Evolutionary conservation across 2,888 invertebrate species (phyloP).

Genomic region (Lasioglossum pauxillum): DNA sequence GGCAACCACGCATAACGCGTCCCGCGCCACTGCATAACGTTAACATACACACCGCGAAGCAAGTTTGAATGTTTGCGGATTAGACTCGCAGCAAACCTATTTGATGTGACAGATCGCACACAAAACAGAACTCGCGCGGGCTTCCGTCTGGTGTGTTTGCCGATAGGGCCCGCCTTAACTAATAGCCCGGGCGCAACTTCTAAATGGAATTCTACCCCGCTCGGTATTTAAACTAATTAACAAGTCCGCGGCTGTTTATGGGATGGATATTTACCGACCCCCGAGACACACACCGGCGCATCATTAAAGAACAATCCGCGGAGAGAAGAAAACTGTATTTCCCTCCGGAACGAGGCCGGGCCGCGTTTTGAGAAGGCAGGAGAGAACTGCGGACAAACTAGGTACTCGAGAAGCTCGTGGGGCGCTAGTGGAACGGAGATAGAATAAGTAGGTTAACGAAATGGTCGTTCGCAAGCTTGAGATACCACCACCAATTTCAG

Average conservation of each 20-base stretch:
- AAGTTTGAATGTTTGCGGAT: background rate
- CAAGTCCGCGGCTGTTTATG: conserved; percentile 31
- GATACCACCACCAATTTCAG: conserved; percentile 72
- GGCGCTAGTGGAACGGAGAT: conserved; percentile 49
- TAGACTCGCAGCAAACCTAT: conserved; percentile 3
- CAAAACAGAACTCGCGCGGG: background rate
- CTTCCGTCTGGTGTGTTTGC: background rate
- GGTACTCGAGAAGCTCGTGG: conserved; percentile 40
- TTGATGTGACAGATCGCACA: conserved; percentile 18
- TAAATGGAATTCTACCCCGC: conserved; percentile 26
- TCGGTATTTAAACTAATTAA: conserved; percentile 35
- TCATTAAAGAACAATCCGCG: conserved; percentile 53
- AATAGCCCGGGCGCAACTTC: conserved; percentile 31
- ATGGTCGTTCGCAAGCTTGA: conserved; percentile 73
- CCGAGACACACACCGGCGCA: background rate
- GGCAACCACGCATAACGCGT: no score
- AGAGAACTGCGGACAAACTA: conserved; percentile 58
- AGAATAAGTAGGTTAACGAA: conserved; percentile 75
- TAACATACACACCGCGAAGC: background rate
- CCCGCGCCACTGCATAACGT: background rate
- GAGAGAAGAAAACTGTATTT: conserved; percentile 41
- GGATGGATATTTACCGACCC: conserved; percentile 24
- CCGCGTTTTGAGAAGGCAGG: conserved; percentile 51
- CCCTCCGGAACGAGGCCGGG: conserved; percentile 23
- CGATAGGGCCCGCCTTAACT: conserved; percentile 24